Evolutionary conservation across 2,888 invertebrate species (phyloP).

Genomic region (Microctonus brassicae): DNA sequence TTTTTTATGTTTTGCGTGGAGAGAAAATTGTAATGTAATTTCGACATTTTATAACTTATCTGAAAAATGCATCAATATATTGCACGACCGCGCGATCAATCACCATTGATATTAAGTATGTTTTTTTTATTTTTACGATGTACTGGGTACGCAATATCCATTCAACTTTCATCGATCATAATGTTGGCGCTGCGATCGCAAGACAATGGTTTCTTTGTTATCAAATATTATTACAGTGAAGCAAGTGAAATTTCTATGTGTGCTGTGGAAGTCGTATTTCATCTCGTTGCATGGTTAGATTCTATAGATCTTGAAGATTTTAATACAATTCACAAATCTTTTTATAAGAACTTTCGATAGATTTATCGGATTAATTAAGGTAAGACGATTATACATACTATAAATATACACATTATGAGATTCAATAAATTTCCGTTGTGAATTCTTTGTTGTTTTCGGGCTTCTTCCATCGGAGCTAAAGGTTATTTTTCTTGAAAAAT

Average conservation of each 20-base stretch:
- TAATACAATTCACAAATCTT: constrained; percentile 19
- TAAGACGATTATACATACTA: constrained; percentile 20
- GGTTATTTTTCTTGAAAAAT: too few species aligned
- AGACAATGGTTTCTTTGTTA: neutral
- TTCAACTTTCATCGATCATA: neutral
- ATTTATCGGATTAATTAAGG: constrained; percentile 29
- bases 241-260: neutral
- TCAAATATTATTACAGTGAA: neutral
- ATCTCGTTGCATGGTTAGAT: neutral
- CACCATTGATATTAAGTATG: constrained; percentile 2
- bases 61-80: neutral
- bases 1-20: neutral
- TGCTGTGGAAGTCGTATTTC: neutral
- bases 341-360: constrained; percentile 16
- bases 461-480: too few species aligned
- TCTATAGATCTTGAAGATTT: neutral
- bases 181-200: neutral
- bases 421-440: too few species aligned
- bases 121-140: neutral
- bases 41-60: neutral
- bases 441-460: too few species aligned
- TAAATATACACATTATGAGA: too few species aligned
- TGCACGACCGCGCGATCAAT: neutral
- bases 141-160: neutral
- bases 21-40: neutral